These are phyloP conservation scores for Drosophila quadrilineata DNA, from an alignment of 1,140 invertebrate genomes.

Conservation along the genomic window DNA sequence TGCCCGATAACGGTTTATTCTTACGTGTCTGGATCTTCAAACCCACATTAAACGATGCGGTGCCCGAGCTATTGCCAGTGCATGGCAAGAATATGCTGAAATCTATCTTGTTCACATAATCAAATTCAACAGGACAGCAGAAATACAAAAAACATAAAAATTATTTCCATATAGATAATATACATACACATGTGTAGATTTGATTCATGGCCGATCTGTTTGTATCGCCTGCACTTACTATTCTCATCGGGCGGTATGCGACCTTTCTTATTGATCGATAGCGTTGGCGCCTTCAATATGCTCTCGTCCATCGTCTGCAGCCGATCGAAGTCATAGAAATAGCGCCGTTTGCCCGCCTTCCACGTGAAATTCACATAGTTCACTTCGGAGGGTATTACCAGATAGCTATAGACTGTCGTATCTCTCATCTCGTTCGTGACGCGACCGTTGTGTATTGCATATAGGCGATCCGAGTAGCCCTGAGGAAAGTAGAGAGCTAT, in stretches of 20 bases:
- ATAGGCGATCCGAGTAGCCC: constrained; percentile 88
- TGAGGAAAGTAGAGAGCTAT: constrained; percentile 72
- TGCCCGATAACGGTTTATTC: constrained; percentile 90
- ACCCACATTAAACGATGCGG: constrained; percentile 93
- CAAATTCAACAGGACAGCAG: neutral
- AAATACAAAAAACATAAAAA: neutral
- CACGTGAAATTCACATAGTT: constrained; percentile 95
- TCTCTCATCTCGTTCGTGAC: constrained; percentile 93
- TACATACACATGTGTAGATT: too few relatives aligned
- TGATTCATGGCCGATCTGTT: too few relatives aligned
- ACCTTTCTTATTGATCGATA: constrained; percentile 92
- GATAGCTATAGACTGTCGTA: constrained; percentile 92
- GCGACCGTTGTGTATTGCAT: constrained; percentile 91
- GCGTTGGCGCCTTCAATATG: constrained; percentile 91
- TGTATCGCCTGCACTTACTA: constrained; percentile 83
- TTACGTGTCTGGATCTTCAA: constrained; percentile 91
- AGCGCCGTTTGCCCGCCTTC: constrained; percentile 92
- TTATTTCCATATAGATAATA: too few relatives aligned
- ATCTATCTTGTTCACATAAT: constrained; percentile 83
- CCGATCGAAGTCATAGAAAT: constrained; percentile 93
- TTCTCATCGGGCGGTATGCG: constrained; percentile 91
- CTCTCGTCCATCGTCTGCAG: constrained; percentile 91
- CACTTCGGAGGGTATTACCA: constrained; percentile 94
- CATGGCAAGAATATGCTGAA: constrained; percentile 96
- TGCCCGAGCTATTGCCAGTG: constrained; percentile 92